These are phyloP conservation scores for Orthonychiurus folsomi DNA, from an alignment of 2,888 invertebrate species.

Conservation along the genomic window DNA sequence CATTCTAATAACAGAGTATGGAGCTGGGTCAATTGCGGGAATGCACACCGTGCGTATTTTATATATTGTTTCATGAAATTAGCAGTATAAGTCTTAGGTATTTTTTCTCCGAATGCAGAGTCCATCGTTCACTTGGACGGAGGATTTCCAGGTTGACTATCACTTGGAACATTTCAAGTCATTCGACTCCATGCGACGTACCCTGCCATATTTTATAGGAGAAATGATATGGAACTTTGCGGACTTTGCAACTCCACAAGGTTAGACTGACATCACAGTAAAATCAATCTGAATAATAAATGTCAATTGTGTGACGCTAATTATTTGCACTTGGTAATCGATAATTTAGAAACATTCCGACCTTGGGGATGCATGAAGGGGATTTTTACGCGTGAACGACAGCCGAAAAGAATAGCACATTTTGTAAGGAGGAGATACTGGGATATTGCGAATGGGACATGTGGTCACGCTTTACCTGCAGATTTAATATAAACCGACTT, in stretches of 20 bases:
- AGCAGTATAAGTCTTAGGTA: neutral
- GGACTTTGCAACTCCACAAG: conserved; percentile 90
- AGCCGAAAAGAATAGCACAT: conserved; percentile 51
- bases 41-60: conserved; percentile 83
- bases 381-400: conserved; percentile 49
- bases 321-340: too few relatives aligned
- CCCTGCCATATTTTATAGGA: conserved; percentile 68
- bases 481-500: too few relatives aligned
- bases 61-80: too few relatives aligned
- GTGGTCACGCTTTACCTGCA: conserved; percentile 8
- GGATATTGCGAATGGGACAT: conserved; percentile 33
- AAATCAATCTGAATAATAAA: too few relatives aligned
- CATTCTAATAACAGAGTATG: conserved; percentile 89
- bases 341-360: conserved; percentile 41
- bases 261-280: too few relatives aligned
- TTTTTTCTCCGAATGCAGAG: conserved; percentile 41
- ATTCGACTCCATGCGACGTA: conserved; percentile 69
- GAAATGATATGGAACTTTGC: conserved; percentile 99
- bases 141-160: conserved; percentile 82
- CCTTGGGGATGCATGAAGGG: conserved; percentile 51
- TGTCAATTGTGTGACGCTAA: too few relatives aligned
- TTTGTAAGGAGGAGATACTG: conserved; percentile 47
- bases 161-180: conserved; percentile 81
- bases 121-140: conserved; percentile 73
- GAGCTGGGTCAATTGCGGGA: conserved; percentile 86